Evolutionary conservation across 2,888 invertebrate genomes (phyloP), one percentile per base, ranked within the genome.

Genomic region (Sericinus montela): DNA sequence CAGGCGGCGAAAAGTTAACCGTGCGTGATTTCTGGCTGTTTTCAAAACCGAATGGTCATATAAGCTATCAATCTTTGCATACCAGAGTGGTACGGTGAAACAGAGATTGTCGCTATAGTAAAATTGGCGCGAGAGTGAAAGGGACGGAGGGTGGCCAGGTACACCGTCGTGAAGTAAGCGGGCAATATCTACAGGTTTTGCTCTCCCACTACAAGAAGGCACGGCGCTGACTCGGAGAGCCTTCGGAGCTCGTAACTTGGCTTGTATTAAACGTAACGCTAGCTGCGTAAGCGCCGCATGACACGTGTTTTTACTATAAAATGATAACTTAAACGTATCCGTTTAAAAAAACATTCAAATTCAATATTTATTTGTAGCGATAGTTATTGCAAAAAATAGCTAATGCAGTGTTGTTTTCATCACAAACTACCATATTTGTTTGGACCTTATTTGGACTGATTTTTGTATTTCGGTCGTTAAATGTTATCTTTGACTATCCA

Each of bases 31-130:
- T 87, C 88, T 82, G 72, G 73, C 75, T 79, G 81, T 80, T 81
- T 81, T 84, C 82, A 84, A 83, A 86, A 85, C 80, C 88, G 79
- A 88, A 88, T 87, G 86, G 88, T 85, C 88, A 77, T 86, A 88
- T 83, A 87, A 80, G 81, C 87, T 88, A 87, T 87, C 87, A 87
- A 86, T 88, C 88, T 88, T 88, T 87, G 87, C 88, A 88, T 88
- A 88, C 88, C 87, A 87, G 85, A 80, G 83, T 83, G 74, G 82
- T 79, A 71, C 64, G 78, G 72, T 83, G 87, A 86, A 74, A 87
- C 77, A 69, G 81, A 73, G 65, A 65, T 60, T 72, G 67, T 65
- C 60, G 71, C 67, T 69, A 69, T 60, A 63, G 63, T 62, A 59
- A 55, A 58, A 52, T 48, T 58, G 58, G 54, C 40, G 68, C 60